phyloP scores from a whole-genome alignment of 2,888 invertebrate genomes.

The Saturnia japonica region DNA sequence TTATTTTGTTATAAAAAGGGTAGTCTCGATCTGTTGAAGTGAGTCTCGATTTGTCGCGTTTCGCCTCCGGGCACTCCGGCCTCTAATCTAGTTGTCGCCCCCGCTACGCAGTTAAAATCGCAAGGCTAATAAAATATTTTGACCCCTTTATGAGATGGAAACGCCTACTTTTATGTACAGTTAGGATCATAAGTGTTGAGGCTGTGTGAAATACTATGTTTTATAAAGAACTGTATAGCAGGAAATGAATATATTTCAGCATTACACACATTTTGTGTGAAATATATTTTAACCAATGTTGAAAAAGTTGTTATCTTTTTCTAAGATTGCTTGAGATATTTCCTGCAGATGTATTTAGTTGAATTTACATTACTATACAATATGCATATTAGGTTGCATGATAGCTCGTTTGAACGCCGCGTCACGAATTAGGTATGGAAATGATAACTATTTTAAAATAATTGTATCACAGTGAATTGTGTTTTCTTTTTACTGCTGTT shows the following conservation, averaged over 20 bases:
- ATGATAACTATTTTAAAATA: too few relatives aligned
- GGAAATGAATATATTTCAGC: too few relatives aligned
- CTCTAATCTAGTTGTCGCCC: conserved; percentile 76
- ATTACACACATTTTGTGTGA: too few relatives aligned
- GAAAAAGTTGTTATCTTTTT: neutral
- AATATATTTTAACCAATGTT: too few relatives aligned
- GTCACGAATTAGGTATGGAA: too few relatives aligned
- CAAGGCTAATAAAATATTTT: conserved; percentile 82
- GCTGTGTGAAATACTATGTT: neutral
- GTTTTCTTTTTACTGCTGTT: too few relatives aligned
- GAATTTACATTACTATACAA: too few relatives aligned
- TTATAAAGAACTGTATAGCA: neutral
- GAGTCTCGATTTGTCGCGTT: conserved; percentile 58
- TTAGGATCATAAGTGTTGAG: conserved; percentile 27
- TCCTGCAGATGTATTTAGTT: too few relatives aligned
- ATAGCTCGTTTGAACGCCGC: too few relatives aligned
- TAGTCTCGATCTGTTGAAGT: conserved; percentile 34
- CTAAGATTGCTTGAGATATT: neutral
- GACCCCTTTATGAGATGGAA: conserved; percentile 80
- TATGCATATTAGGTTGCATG: too few relatives aligned
- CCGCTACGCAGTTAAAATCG: conserved; percentile 77
- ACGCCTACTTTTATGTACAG: conserved; percentile 73
- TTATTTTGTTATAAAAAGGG: conserved; percentile 33
- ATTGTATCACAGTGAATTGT: too few relatives aligned
- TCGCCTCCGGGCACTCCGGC: conserved; percentile 56